These are phyloP conservation scores for Morpho achilles DNA, from an alignment of 2,888 invertebrate genomes.

Conservation along the genomic window DNA sequence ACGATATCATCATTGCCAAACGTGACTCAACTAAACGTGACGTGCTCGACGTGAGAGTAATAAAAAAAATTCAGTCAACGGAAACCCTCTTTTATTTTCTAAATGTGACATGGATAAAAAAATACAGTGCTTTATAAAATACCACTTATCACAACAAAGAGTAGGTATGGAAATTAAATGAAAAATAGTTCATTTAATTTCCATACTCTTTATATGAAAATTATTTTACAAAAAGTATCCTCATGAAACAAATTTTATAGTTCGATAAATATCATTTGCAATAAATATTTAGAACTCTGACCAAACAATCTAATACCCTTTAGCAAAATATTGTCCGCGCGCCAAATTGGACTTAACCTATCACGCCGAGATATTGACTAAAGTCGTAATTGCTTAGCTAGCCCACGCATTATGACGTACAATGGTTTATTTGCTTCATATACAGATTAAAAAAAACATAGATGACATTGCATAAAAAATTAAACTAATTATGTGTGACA, in stretches of 20 bases:
- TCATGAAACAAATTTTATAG: no score
- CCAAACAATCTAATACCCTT: slow-evolving; percentile 11
- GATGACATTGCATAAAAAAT: background rate
- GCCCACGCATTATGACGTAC: slow-evolving; percentile 8
- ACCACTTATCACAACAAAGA: no score
- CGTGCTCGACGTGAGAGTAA: no score
- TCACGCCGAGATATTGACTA: slow-evolving; percentile 18
- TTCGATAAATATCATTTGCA: background rate
- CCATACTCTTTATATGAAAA: background rate
- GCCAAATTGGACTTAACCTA: slow-evolving; percentile 21
- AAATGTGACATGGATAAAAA: no score
- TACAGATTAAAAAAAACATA: background rate
- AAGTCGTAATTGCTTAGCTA: slow-evolving; percentile 4
- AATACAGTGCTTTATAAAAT: no score
- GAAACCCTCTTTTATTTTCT: no score
- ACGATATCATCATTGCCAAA: no score
- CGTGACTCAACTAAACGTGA: no score
- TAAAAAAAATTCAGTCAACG: no score
- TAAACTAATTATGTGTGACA: slow-evolving; percentile 1
- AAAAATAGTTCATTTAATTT: no score
- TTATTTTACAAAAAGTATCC: no score
- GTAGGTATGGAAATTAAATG: no score
- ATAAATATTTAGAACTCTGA: background rate
- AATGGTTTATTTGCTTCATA: background rate
- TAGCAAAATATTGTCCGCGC: slow-evolving; percentile 17